Evolutionary conservation across 2,797 vertebrate genomes (phyloP).

Genomic region (Triplophysa yarkandensis): DNA sequence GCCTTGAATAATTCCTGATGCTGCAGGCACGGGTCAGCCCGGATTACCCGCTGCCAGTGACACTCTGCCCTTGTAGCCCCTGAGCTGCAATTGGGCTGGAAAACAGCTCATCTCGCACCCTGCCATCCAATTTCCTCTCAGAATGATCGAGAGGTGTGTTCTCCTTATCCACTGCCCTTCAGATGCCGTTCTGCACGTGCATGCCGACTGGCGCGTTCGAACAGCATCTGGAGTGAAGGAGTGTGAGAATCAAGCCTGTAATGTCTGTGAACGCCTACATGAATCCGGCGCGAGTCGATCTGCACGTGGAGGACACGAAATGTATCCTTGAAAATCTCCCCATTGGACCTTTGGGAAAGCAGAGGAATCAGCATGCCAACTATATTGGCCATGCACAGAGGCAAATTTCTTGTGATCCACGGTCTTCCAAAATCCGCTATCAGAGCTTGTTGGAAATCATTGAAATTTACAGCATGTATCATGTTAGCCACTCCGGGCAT

Average conservation of each 20-base stretch:
- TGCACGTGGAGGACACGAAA: constrained; percentile 1
- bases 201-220: constrained; percentile 28
- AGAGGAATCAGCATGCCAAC: not conserved
- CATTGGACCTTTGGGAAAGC: constrained; percentile 6
- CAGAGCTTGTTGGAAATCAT: constrained; percentile 20
- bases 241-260: constrained; percentile 1
- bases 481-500: constrained; percentile 17
- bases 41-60: constrained; percentile 64
- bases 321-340: constrained; percentile 24
- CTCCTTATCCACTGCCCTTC: constrained; percentile 69
- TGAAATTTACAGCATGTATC: constrained; percentile 18
- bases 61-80: constrained; percentile 45
- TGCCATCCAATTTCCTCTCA: constrained; percentile 64
- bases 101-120: constrained; percentile 71
- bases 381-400: not conserved
- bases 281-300: not conserved
- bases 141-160: constrained; percentile 59
- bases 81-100: constrained; percentile 68
- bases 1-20: constrained; percentile 71
- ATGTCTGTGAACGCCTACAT: constrained; percentile 21
- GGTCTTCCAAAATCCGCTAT: constrained; percentile 9
- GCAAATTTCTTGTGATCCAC: constrained; percentile 16
- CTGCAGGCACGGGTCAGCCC: constrained; percentile 56
- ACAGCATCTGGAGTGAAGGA: not conserved
- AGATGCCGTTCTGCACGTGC: constrained; percentile 55